A percentile compares a stretch with the other conserved stretches of the same genome.
phyloP scores from a whole-genome alignment of 1,140 invertebrate species.

The Lineus longissimus region DNA sequence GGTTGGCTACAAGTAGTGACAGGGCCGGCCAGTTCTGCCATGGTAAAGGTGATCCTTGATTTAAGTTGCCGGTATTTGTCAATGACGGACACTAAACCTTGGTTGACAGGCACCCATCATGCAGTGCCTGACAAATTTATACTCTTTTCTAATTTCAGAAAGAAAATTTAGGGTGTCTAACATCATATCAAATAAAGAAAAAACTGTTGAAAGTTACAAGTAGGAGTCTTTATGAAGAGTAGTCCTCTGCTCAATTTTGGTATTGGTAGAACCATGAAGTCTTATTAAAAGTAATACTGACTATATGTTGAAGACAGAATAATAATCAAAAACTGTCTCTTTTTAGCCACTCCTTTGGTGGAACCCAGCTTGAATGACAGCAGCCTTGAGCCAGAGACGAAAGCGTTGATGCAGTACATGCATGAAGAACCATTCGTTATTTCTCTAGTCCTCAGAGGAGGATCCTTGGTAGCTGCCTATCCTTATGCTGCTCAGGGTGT shows the following conservation, averaged over 20 bases:
- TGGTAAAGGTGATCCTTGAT: neutral
- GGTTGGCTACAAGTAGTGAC: neutral
- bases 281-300: no score
- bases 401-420: conserved; percentile 9
- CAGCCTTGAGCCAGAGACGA: conserved; percentile 10
- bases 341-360: neutral
- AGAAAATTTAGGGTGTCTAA: no score
- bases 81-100: neutral
- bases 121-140: no score
- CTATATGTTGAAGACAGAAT: no score
- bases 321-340: neutral
- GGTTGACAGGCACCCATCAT: no score
- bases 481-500: neutral
- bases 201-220: no score
- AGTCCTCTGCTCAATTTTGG: no score
- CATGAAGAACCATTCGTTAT: neutral
- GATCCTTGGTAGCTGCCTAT: conserved; percentile 3
- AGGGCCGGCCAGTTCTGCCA: neutral
- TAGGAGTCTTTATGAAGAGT: no score
- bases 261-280: no score
- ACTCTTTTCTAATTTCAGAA: no score
- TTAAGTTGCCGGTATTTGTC: neutral
- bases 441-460: conserved; percentile 1
- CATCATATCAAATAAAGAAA: no score
- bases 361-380: neutral